These are phyloP conservation scores for Ranitomeya imitator DNA, from an alignment of 2,113 vertebrate species.

Conservation along the genomic window DNA sequence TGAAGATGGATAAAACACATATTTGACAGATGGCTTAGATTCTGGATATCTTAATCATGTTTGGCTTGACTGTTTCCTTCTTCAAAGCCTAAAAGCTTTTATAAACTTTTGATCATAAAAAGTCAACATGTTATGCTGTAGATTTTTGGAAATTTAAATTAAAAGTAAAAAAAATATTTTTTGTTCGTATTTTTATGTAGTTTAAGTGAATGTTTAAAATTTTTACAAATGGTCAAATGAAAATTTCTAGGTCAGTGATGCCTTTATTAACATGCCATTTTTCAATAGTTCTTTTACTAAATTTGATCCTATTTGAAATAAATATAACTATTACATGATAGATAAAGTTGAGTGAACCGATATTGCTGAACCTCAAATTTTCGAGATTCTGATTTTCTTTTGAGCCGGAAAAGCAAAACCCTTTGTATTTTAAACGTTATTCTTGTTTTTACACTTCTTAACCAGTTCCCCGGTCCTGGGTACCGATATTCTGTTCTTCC, in stretches of 20 bases:
- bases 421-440: too few species aligned
- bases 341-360: too few species aligned
- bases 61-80: not conserved
- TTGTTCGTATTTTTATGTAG: not conserved
- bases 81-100: constrained; percentile 17
- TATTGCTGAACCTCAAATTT: too few species aligned
- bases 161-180: not conserved
- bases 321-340: too few species aligned
- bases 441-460: too few species aligned
- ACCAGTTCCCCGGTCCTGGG: too few species aligned
- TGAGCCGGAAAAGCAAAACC: too few species aligned
- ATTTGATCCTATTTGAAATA: too few species aligned
- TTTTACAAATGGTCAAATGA: not conserved
- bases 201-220: not conserved
- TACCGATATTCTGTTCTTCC: too few species aligned
- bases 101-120: constrained; percentile 14
- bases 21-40: constrained; percentile 32
- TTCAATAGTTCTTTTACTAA: not conserved
- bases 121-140: not conserved
- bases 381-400: too few species aligned
- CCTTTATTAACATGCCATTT: not conserved
- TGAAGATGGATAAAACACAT: constrained; percentile 31
- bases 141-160: not conserved
- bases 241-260: not conserved
- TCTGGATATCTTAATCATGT: constrained; percentile 34